phyloP scores from a whole-genome alignment of 35 echinoderm and acorn worm species.

The Apostichopus parvimensis region DNA sequence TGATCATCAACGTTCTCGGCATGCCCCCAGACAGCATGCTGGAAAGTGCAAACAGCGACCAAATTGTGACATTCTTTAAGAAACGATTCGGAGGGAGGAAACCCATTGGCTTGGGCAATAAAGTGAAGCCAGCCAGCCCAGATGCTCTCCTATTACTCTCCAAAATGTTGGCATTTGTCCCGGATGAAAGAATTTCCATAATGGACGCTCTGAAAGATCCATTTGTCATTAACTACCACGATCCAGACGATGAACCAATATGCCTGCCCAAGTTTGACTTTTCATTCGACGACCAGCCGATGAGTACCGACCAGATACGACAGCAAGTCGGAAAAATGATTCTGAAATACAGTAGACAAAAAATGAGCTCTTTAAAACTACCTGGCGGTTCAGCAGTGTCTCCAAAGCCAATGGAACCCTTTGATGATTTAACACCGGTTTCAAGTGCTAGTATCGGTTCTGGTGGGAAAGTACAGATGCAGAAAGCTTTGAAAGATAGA shows the following conservation, averaged over 20 bases:
- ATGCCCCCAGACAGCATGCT: slow-evolving; percentile 87
- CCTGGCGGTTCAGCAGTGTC: slow-evolving; percentile 11
- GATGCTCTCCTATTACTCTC: slow-evolving; percentile 69
- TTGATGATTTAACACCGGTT: background rate
- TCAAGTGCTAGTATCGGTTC: background rate
- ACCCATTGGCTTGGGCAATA: slow-evolving; percentile 58
- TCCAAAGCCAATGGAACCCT: background rate
- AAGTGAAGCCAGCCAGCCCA: slow-evolving; percentile 61
- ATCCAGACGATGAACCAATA: slow-evolving; percentile 84
- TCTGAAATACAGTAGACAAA: slow-evolving; percentile 69
- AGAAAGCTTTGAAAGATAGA: background rate
- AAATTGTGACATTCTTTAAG: slow-evolving; percentile 87
- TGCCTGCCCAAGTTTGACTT: slow-evolving; percentile 96
- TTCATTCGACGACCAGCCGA: slow-evolving; percentile 81
- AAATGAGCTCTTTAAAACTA: slow-evolving; percentile 45
- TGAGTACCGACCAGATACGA: slow-evolving; percentile 77
- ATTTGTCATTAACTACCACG: slow-evolving; percentile 82
- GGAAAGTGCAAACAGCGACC: slow-evolving; percentile 73
- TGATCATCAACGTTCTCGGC: slow-evolving; percentile 84
- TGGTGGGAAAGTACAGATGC: background rate
- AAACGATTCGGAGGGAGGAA: slow-evolving; percentile 74
- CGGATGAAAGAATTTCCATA: slow-evolving; percentile 73
- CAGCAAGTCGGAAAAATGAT: slow-evolving; percentile 94
- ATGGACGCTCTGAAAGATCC: slow-evolving; percentile 84
- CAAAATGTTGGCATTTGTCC: slow-evolving; percentile 90